Evolutionary conservation across 2,113 vertebrate species (phyloP).

Genomic region (Hemiprocne comata): DNA sequence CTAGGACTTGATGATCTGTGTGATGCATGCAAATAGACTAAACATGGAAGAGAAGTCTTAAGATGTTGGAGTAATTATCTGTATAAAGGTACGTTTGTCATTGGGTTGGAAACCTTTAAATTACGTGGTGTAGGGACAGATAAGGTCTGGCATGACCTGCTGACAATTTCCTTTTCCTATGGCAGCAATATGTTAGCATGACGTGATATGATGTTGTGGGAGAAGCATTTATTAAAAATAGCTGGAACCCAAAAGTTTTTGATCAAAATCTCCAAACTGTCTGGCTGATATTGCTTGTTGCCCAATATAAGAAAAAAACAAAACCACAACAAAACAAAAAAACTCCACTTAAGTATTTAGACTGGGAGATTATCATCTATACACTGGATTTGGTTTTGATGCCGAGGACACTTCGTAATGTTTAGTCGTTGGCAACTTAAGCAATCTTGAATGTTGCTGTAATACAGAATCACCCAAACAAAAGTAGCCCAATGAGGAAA

Average conservation of each 20-base stretch:
- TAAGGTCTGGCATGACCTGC: background rate
- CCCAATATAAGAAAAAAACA: background rate
- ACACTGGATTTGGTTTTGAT: background rate
- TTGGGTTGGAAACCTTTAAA: background rate
- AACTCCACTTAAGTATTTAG: background rate
- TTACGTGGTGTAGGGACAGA: background rate
- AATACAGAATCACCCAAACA: conserved; percentile 52
- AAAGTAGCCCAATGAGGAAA: conserved; percentile 37
- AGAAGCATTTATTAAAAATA: background rate
- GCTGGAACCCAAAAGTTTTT: background rate
- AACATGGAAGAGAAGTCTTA: background rate
- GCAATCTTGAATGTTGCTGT: conserved; percentile 11
- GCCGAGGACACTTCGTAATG: background rate
- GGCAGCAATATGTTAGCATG: background rate
- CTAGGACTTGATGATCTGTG: background rate
- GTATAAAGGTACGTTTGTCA: background rate
- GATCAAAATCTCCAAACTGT: background rate
- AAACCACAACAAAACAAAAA: background rate
- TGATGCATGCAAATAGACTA: background rate
- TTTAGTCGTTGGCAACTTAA: background rate
- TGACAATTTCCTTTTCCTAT: background rate
- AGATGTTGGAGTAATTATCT: background rate
- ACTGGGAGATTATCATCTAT: background rate
- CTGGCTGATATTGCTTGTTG: background rate
- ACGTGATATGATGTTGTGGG: background rate